A percentile compares a stretch with the other conserved stretches of the same genome.
phyloP scores from a whole-genome alignment of 2,888 invertebrate species.

The Erebia palarica region DNA sequence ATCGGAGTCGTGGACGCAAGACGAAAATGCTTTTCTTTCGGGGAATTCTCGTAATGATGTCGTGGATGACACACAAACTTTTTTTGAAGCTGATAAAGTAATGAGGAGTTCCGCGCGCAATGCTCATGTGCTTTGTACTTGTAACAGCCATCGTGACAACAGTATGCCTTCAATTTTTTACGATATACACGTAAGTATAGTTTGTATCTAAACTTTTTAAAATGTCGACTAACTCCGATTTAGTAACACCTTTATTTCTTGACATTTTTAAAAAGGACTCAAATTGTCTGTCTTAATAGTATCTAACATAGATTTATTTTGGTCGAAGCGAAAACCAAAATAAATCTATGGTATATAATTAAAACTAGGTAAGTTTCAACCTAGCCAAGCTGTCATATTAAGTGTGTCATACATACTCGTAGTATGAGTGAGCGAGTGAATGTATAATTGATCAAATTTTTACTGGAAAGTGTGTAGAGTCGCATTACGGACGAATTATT shows the following conservation, averaged over 20 bases:
- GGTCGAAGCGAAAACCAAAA: no score
- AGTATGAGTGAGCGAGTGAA: no score
- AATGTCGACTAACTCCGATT: not conserved
- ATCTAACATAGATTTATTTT: no score
- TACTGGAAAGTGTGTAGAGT: no score
- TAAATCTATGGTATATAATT: no score
- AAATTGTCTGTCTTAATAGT: not conserved
- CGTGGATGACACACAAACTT: constrained; percentile 66
- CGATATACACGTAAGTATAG: constrained; percentile 69
- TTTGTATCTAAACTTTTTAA: not conserved
- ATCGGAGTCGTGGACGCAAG: constrained; percentile 65
- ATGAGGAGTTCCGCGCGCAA: constrained; percentile 56
- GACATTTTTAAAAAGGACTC: not conserved
- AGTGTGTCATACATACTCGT: no score
- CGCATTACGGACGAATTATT: not conserved
- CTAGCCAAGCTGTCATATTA: no score
- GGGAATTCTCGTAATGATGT: constrained; percentile 64
- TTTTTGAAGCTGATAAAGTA: constrained; percentile 66
- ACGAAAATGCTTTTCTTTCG: constrained; percentile 61
- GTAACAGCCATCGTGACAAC: constrained; percentile 60
- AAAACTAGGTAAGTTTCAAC: no score
- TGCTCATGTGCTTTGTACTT: constrained; percentile 69
- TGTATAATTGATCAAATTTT: no score
- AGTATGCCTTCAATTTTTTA: constrained; percentile 72
- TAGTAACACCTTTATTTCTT: not conserved